phyloP scores from a whole-genome alignment of 2,888 invertebrate species.

The Caradrina kadenii region DNA sequence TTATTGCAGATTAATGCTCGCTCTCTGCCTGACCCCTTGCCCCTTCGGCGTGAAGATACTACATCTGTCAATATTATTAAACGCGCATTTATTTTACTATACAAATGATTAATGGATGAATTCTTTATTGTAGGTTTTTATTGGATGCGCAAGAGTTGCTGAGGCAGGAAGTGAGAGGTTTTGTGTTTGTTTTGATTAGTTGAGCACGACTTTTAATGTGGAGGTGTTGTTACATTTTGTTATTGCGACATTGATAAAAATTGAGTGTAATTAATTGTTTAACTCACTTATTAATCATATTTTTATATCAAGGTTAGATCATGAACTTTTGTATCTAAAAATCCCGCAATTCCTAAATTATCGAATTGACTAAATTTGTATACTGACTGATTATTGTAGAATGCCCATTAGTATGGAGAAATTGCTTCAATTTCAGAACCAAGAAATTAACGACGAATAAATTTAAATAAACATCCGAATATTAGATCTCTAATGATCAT shows the following conservation, averaged over 20 bases:
- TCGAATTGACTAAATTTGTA: too few relatives aligned
- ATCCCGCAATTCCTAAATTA: too few relatives aligned
- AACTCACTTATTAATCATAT: too few relatives aligned
- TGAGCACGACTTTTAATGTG: constrained; percentile 37
- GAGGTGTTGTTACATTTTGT: constrained; percentile 25
- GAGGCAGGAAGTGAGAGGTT: constrained; percentile 43
- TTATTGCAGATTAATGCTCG: constrained; percentile 66
- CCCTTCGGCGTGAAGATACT: constrained; percentile 58
- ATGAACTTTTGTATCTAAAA: too few relatives aligned
- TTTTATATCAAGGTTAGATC: too few relatives aligned
- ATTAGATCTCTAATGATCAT: background rate
- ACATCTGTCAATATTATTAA: constrained; percentile 68
- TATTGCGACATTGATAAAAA: constrained; percentile 8
- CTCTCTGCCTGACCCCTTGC: constrained; percentile 58
- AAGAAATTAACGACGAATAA: too few relatives aligned
- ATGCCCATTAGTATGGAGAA: too few relatives aligned
- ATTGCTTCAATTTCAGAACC: too few relatives aligned
- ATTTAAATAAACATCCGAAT: too few relatives aligned
- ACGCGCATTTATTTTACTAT: constrained; percentile 57
- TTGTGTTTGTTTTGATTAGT: constrained; percentile 49
- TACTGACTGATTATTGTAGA: too few relatives aligned
- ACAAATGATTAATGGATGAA: constrained; percentile 54
- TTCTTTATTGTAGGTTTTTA: constrained; percentile 56
- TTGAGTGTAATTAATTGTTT: background rate
- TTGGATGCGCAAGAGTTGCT: constrained; percentile 38